Evolutionary conservation across 1,140 invertebrate genomes (phyloP), one percentile per base, ranked within the genome.

Genomic region (Artemia franciscana): DNA sequence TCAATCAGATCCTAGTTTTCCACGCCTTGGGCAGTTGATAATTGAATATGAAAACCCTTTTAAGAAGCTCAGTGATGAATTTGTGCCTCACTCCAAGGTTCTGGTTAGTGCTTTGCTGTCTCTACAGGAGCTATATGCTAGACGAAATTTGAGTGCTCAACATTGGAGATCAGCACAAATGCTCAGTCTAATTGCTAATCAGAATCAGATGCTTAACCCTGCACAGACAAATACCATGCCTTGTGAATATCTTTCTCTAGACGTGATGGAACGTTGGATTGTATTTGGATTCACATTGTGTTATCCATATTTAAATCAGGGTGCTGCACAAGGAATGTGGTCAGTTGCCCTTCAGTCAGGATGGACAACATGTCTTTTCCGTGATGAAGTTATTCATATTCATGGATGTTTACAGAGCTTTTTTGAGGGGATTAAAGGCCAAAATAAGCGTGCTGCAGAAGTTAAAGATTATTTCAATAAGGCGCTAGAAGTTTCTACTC

Each of bases 341-440:
- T 80, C 86, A 4, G 84, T 82, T 64, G 89, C 92, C 5, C 73
- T 99, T 5, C 88, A 95, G 70, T 90, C 86, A 25, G 85, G 88
- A 15, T 95, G 94, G 86, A 91, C 96, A 2, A 78, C 95, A 24
- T 86, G 89, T 9, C 74, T 99, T 3, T 98, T 97, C 71, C 78
- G 95, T 60, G 96, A 99, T 78, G 96, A 99, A 78, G 90, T 97
- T 0, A 80, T 98, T 60, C 86, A 92, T 68, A 91, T 93, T 64
- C 94, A 98, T 75, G 81, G 87, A 24, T 96, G 93, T 68, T 85
- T 98, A 65, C 86, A 89, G 70, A 77, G 78, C 30, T 96, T 89
- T 71, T 96, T 98, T 74, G 95, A 99, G 71, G 80, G 84, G 5
- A 84, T 97, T 24, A 98, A 98, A 77, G 91, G 92, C 1, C 92